Percentiles rank a stretch among this genome's conserved stretches.
Evolutionary conservation across 2,113 vertebrate species (phyloP).

Genomic region (Cyprinodon tularosa): DNA sequence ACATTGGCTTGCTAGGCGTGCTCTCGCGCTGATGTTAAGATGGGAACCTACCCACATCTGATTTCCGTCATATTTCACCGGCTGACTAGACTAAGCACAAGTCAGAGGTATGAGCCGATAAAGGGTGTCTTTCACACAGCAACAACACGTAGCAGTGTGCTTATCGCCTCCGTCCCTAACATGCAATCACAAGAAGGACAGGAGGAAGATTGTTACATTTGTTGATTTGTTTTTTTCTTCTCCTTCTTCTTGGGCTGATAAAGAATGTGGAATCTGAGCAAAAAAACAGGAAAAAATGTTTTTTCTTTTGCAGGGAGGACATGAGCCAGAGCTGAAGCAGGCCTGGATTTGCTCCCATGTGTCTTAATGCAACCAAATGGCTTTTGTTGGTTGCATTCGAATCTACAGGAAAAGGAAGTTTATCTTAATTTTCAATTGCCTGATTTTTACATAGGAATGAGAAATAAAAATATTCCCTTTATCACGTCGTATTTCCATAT

Average conservation of each 20-base stretch:
- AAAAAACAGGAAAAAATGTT: conserved; percentile 38
- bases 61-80: conserved; percentile 82
- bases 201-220: conserved; percentile 85
- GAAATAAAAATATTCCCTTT: conserved; percentile 18
- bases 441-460: neutral
- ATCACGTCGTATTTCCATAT: conserved; percentile 50
- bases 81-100: conserved; percentile 86
- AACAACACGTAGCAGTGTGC: conserved; percentile 82
- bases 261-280: conserved; percentile 72
- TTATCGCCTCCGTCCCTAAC: conserved; percentile 83
- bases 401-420: neutral
- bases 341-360: conserved; percentile 62
- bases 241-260: conserved; percentile 74
- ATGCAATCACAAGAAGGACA: conserved; percentile 83
- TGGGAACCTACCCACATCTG: conserved; percentile 81
- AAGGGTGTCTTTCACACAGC: conserved; percentile 86
- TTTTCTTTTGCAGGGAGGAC: conserved; percentile 61
- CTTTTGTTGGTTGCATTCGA: conserved; percentile 28
- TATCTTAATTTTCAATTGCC: neutral
- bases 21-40: conserved; percentile 79
- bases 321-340: conserved; percentile 58
- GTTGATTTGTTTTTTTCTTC: conserved; percentile 80
- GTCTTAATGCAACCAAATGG: conserved; percentile 74
- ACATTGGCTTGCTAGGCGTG: conserved; percentile 77
- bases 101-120: conserved; percentile 83